Base-by-base conservation (phyloP, 2,113 vertebrate species). In the Archocentrus centrarchus region DNA sequence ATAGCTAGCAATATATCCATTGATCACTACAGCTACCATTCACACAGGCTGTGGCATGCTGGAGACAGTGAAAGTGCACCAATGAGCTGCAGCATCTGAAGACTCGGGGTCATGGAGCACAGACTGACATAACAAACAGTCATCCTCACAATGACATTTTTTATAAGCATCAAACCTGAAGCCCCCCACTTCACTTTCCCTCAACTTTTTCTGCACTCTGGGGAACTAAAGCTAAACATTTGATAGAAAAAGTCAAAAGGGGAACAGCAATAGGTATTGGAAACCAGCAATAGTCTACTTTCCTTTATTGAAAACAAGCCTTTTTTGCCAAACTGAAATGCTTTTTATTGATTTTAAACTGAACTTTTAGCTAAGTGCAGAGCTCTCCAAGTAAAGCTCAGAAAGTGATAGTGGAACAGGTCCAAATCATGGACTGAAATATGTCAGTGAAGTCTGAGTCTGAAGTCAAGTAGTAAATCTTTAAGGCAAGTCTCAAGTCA, bases 281-380 rank as follows among this genome's bases (percentile, higher is more conserved):
- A 53, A 73, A n/a, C 27, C 50, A 73, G 18, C 84, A 81, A n/a
- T 27, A 59, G 50, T 61, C 61, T 62, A 24, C 81, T 77, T 44
- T 59, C 61, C 24, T 89, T 79, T 64, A 62, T 66, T 18, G 73
- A 8, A 50, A 58, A 57, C 32, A 8, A 53, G 15, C 62, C 57
- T 64, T 88, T 87, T 18, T 47, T 22, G 58, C 11, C 11, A 37
- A 53, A 70, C 77, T 76, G 53, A 85, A 77, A 87, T 37, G 17
- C 59, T 83, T 37, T 83, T 64, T 88, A 91, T 87, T 88, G 87
- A 93, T 93, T 81, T 73, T 8, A 57, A 59, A 22, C 53, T 50
- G 50, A n/a, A 37, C 58, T 59, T 57, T 68, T 64, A 9, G 10
- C 57, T 81, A 53, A 81, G 47, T 14, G 60, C 44, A 4, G 44